Base-by-base conservation (phyloP, 2,888 invertebrate species). In the Latrodectus hesperus region DNA sequence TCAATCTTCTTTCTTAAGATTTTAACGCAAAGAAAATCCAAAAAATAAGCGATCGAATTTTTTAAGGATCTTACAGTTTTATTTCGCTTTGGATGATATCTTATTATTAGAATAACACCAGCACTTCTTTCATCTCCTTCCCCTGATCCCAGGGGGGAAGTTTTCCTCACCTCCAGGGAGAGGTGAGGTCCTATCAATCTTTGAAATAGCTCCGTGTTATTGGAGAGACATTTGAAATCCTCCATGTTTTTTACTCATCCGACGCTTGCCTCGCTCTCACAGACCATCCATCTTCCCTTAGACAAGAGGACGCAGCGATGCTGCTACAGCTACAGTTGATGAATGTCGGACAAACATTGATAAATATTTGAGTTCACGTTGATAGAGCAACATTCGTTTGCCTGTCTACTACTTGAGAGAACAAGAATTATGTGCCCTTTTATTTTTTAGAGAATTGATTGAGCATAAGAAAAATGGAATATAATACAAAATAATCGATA, bases 341-440 rank as follows among this genome's bases (percentile, higher is more conserved):
- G 84, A 77, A 84, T 84, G 84, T 82, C 73, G 72, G 55, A 53
- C 65, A 78, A 84, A 77, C 73, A 73, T 77, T 77, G 84, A 84
- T 84, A 78, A 84, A 84, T 84, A 84, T 84, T 84, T 77, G 72
- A 84, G 67, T 78, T 84, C 78, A 73, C 73, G 22, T 53, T 73
- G 81, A 53, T 38, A 38, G 67, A 53, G 60, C 60, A 60, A 60
- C 60, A 60, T n/a, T 60, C 60, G 60, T 60, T 60, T 16, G 14
- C 14, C n/a, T 14, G 60, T 60, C n/a, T 60, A 60, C 60, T 60
- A n/a, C n/a, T 11, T 60, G 14, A 60, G 60, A 16, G 14, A n/a
- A 60, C 60, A 60, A 12, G 60, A 60, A 60, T 60, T 60, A 60
- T 16, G n/a, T 60, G n/a, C 6, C 60, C 16, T 60, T 60, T 55